Conservation (phyloP, 2,797 vertebrate genomes). For the Tolypeutes matacus region DNA sequence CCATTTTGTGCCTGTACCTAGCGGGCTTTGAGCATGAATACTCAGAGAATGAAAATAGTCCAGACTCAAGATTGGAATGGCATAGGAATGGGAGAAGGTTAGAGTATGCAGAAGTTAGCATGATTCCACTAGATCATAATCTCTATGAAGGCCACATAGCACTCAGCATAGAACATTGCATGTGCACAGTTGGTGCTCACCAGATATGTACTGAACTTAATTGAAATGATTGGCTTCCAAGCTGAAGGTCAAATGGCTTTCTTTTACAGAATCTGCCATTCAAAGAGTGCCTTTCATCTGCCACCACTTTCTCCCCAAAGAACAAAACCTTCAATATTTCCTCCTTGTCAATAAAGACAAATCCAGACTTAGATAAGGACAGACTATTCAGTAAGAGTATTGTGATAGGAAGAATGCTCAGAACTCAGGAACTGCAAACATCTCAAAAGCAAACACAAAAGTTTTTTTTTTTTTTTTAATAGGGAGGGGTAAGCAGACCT, state of each 20-base stretch:
- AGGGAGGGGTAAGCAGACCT: no score
- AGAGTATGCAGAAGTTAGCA: not conserved
- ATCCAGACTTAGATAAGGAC: no score
- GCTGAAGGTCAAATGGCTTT: not conserved
- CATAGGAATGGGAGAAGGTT: not conserved
- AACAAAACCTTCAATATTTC: constrained; percentile 20
- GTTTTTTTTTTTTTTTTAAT: no score
- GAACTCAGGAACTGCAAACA: no score
- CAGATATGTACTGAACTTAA: not conserved
- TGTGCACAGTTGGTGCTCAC: not conserved
- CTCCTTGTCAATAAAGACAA: not conserved
- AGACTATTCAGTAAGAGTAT: no score
- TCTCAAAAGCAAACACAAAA: no score
- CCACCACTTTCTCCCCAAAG: not conserved
- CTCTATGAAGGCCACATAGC: not conserved
- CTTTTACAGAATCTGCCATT: not conserved
- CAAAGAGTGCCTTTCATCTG: constrained; percentile 3
- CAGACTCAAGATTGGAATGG: not conserved
- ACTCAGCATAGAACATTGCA: not conserved
- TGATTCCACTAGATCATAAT: not conserved
- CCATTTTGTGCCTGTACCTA: not conserved
- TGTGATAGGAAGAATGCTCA: no score
- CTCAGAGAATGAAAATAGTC: constrained; percentile 2
- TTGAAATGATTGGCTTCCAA: constrained; percentile 3
- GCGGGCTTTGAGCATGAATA: not conserved